Evolutionary conservation across 2,797 vertebrate species (phyloP), one percentile per base, ranked within the genome.

Genomic region (Phylloscopus collybita): DNA sequence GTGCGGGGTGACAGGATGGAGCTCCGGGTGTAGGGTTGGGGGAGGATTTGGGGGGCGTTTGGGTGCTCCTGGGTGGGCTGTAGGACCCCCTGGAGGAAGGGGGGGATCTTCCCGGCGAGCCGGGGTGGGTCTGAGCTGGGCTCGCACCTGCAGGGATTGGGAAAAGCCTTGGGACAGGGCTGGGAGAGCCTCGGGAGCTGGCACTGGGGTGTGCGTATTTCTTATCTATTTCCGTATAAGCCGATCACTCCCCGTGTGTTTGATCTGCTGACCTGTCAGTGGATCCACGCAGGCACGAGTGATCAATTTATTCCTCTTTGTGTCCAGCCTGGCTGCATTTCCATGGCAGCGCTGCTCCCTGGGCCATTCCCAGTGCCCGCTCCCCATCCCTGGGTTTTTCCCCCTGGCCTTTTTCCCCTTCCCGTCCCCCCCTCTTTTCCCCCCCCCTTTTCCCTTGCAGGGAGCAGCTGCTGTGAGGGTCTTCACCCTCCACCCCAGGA

Each of bases 261-360:
- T n/a, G 16, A 7, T 25, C 1, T 6, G 2, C 18, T 18, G 10
- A 1, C 34, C 0, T 11, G 3, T 1, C 13, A 16, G 22, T 3
- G 4, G 6, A 5, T 0, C 26, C 18, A 0, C 18, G 20, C 14
- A 5, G 2, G 20, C 1, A 0, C 5, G 6, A 5, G 3, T 6
- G 6, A 5, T 13, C 0, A 1, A 2, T 11, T 11, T 7, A 0
- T 2, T 0, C 0, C 3, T 1, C 18, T 8, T 0, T 6, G 1
- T 19, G 23, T 20, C 4, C 14, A 13, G 3, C 8, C 3, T 1
- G 4, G 5, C 6, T 23, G 34, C 1, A 9, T 44, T 54, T 8
- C n/a, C 27, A 1, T 5, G 11, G 30, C 47, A 11, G 5, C 0
- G 45, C 32, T 3, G 66, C 50, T 69, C 47, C 56, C 38, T 2